A percentile compares a stretch with the other conserved stretches of the same genome.
Conservation (phyloP, 2,888 invertebrate genomes). For the Drosophila nigricruria region DNA sequence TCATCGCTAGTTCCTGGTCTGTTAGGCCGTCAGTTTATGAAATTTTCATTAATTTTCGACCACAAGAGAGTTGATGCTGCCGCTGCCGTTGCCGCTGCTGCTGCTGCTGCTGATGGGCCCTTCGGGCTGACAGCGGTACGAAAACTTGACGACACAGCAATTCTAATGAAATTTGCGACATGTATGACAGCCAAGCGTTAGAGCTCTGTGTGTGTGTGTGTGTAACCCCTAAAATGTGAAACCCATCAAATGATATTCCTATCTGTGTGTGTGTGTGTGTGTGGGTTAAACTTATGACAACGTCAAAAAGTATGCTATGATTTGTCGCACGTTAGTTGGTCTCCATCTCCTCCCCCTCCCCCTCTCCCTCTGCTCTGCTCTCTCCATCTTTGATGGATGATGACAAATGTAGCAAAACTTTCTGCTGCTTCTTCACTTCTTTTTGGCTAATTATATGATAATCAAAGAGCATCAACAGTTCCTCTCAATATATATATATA, state of each 20-base stretch:
- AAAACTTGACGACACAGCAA: conserved; percentile 78
- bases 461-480: conserved; percentile 62
- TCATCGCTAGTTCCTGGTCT: conserved; percentile 27
- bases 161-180: conserved; percentile 78
- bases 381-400: conserved; percentile 53
- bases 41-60: conserved; percentile 81
- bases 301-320: conserved; percentile 70
- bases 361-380: not conserved
- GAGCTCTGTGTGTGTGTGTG: not conserved
- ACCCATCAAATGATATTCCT: conserved; percentile 33
- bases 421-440: not conserved
- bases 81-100: conserved; percentile 33
- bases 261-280: not conserved
- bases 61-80: conserved; percentile 69
- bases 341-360: not conserved
- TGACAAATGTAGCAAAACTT: conserved; percentile 67
- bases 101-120: conserved; percentile 50
- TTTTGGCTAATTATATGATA: conserved; percentile 68
- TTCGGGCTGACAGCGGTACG: conserved; percentile 74
- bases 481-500: conserved; percentile 31
- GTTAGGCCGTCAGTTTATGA: conserved; percentile 75
- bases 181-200: conserved; percentile 61
- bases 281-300: conserved; percentile 59
- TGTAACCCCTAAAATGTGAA: conserved; percentile 15
- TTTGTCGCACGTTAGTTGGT: conserved; percentile 57